Percentiles rank a stretch among this genome's conserved stretches.
Conservation (phyloP, 2,797 vertebrate species). For the Tokudaia tokunoshimensis region DNA sequence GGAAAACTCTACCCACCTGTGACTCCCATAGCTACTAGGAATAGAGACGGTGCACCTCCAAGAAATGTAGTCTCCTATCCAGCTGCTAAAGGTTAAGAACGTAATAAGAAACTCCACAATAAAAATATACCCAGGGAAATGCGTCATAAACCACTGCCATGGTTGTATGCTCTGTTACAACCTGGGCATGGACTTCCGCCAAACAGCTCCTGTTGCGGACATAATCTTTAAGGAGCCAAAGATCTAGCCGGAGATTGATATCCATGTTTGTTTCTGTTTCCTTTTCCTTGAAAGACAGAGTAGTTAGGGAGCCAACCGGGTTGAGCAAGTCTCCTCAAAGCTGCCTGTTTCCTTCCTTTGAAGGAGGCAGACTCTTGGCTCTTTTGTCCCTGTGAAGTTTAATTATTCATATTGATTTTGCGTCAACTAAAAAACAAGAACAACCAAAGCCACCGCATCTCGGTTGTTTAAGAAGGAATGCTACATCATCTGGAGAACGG, state of each 20-base stretch:
- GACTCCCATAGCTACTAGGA: not conserved
- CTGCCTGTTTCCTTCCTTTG: not conserved
- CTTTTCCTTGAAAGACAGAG: not conserved
- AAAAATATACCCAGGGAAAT: not conserved
- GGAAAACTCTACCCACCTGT: not conserved
- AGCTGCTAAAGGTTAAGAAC: not conserved
- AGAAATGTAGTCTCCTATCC: not conserved
- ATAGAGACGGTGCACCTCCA: not conserved
- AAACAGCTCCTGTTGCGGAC: not conserved
- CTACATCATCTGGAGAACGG: slow-evolving; percentile 10
- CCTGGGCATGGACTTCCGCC: not conserved
- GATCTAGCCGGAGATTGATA: not conserved
- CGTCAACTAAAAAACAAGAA: not conserved
- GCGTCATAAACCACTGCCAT: not conserved
- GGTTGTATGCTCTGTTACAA: not conserved
- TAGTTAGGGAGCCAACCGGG: not conserved
- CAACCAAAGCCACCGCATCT: not conserved
- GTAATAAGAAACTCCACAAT: not conserved
- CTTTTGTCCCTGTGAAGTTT: not conserved
- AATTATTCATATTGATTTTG: not conserved
- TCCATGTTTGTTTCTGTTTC: not conserved
- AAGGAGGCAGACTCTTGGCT: not conserved
- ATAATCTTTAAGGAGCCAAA: not conserved
- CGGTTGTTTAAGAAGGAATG: not conserved
- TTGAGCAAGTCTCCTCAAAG: fast-evolving